phyloP scores from a whole-genome alignment of 2,888 invertebrate species.

The Callinectes sapidus region DNA sequence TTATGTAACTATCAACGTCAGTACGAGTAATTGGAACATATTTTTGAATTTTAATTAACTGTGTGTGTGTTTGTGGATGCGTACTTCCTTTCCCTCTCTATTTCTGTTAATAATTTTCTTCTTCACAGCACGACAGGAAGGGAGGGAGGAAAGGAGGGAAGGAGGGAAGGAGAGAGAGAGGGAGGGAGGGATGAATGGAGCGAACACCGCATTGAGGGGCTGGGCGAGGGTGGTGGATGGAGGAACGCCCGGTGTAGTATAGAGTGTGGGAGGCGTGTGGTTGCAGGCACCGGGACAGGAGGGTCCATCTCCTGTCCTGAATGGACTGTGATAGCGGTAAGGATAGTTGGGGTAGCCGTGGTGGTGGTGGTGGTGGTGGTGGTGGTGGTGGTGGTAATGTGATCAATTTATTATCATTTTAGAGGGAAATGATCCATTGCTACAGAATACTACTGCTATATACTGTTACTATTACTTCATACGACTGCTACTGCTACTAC shows the following conservation, averaged over 20 bases:
- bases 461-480: too few species aligned
- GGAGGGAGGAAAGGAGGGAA: not conserved
- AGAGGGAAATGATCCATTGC: too few species aligned
- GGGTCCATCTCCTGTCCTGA: not conserved
- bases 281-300: not conserved
- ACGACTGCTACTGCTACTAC: not conserved
- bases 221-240: not conserved
- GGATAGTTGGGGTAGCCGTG: not conserved
- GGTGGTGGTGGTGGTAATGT: not conserved
- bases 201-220: not conserved
- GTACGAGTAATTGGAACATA: not conserved
- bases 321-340: not conserved
- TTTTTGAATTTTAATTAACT: not conserved
- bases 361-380: not conserved
- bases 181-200: not conserved
- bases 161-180: not conserved
- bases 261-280: not conserved
- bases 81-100: not conserved
- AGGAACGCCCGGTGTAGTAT: not conserved
- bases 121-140: not conserved
- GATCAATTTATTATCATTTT: too few species aligned
- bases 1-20: not conserved
- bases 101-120: not conserved
- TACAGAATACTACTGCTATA: too few species aligned
- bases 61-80: not conserved